Base-by-base conservation (phyloP, 92 coral and sea anemone species). In the Pocillopora grandis region DNA sequence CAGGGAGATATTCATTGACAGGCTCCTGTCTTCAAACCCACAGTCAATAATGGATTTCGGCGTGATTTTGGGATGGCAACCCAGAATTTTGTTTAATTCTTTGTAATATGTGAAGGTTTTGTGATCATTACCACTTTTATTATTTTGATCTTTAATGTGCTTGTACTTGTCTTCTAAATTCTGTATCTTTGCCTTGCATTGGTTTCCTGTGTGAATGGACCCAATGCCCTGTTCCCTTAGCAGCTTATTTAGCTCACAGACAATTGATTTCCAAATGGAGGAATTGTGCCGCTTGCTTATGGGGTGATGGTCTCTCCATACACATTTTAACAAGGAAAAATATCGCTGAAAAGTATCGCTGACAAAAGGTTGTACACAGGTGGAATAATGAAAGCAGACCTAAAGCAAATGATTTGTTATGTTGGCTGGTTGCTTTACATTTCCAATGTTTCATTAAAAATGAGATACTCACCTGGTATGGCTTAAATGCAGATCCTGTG, bases 91-190 rank as follows among this genome's bases (percentile, higher is more conserved):
- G 12, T 77, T 61, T 0, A 77, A 9, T 16, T 79, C 83, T 10
- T 79, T 65, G 13, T n/a, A 79, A 14, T 66, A 79, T 4, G 62
- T 6, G 83, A 79, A 66, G 3, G 83, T 63, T 66, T 66, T 52
- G 9, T 76, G 68, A 62, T 75, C 58, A 73, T 89, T 85, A 33
- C 92, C 92, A 70, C 87, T 80, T 62, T 36, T 58, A 16, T 20
- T 59, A 33, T 90, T 80, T 66, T 86, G 89, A 55, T 87, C 91
- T 36, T 82, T 76, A 11, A 84, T 85, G 21, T 87, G 52, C 52
- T 90, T 90, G 59, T 79, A 84, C 15, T 90, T 89, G 77, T 87
- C 91, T 72, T 70, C 85, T 10, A 90, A 64, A 49, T 87, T 78
- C 76, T 84, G 79, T 2, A 87, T 90, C 21, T 81, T 82, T 8